These are phyloP conservation scores for Trypoxylon attenuatum DNA, from an alignment of 2,888 invertebrate genomes.

Conservation along the genomic window DNA sequence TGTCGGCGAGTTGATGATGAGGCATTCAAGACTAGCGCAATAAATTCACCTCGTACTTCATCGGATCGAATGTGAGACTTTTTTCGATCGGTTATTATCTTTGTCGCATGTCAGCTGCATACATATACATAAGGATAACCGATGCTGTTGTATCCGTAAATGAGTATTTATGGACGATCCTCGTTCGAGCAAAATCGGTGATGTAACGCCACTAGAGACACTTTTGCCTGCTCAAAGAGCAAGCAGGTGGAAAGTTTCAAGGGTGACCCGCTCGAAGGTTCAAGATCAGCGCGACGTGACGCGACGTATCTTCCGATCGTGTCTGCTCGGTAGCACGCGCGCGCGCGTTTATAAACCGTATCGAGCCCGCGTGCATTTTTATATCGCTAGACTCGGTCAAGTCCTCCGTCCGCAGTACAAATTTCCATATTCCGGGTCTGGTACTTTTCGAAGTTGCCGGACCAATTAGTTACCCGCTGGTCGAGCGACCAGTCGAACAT, in stretches of 20 bases:
- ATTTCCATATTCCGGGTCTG: background rate
- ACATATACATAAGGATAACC: too few species aligned
- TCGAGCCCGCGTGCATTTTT: background rate
- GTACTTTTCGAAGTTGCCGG: too few species aligned
- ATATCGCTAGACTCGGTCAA: background rate
- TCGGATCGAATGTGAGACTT: too few species aligned
- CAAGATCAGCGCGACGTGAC: background rate
- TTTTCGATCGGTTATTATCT: too few species aligned
- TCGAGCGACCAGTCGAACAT: background rate
- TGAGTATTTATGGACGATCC: background rate
- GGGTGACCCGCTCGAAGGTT: background rate
- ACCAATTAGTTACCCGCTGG: background rate
- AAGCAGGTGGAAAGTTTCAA: background rate
- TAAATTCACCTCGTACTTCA: too few species aligned
- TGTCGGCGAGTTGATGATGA: too few species aligned
- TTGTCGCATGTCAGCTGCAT: too few species aligned
- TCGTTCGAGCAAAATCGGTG: background rate
- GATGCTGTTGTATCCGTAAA: too few species aligned
- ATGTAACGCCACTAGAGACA: background rate
- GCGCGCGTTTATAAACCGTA: background rate
- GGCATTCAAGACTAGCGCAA: too few species aligned
- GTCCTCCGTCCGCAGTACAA: background rate
- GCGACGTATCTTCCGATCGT: background rate
- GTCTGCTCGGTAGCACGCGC: background rate
- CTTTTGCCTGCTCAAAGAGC: background rate